These are phyloP conservation scores for Bembecia ichneumoniformis DNA, from an alignment of 2,888 invertebrate genomes.

Conservation along the genomic window DNA sequence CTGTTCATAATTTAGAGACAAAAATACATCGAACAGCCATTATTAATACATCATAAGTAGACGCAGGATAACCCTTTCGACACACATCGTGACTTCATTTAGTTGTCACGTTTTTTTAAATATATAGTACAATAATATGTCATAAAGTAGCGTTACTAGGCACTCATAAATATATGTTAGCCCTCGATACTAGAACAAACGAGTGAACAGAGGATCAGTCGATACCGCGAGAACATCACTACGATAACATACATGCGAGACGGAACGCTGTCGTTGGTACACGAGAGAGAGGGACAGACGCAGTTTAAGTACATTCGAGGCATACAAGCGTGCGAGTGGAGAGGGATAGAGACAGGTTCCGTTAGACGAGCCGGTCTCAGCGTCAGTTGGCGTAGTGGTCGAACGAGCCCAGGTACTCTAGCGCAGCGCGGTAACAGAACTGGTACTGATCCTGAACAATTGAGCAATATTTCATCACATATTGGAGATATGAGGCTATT, in stretches of 20 bases:
- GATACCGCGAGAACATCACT: conserved; percentile 36
- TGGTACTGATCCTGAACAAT: conserved; percentile 94
- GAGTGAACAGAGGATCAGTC: conserved; percentile 39
- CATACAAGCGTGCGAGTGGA: conserved; percentile 5
- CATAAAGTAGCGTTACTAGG: conserved; percentile 68
- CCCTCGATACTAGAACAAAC: conserved; percentile 25
- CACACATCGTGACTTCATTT: conserved; percentile 61
- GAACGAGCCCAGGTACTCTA: conserved; percentile 98
- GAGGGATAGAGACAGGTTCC: conserved; percentile 22
- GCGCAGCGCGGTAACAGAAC: conserved; percentile 98
- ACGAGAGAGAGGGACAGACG: conserved; percentile 14
- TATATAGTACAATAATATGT: conserved; percentile 33
- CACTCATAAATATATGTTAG: conserved; percentile 54
- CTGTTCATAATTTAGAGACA: conserved; percentile 48
- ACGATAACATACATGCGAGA: conserved; percentile 21
- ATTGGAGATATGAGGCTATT: background rate
- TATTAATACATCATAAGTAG: conserved; percentile 35
- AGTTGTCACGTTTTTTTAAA: conserved; percentile 55
- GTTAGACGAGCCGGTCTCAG: conserved; percentile 63
- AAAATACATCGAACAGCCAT: conserved; percentile 56
- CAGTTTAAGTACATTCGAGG: conserved; percentile 35
- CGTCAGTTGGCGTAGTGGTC: conserved; percentile 94
- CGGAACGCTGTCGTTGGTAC: conserved; percentile 21
- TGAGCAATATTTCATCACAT: too few species aligned
- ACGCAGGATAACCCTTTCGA: conserved; percentile 59